These are phyloP conservation scores for Megalops cyprinoides DNA, from an alignment of 2,797 vertebrate species.

Conservation along the genomic window DNA sequence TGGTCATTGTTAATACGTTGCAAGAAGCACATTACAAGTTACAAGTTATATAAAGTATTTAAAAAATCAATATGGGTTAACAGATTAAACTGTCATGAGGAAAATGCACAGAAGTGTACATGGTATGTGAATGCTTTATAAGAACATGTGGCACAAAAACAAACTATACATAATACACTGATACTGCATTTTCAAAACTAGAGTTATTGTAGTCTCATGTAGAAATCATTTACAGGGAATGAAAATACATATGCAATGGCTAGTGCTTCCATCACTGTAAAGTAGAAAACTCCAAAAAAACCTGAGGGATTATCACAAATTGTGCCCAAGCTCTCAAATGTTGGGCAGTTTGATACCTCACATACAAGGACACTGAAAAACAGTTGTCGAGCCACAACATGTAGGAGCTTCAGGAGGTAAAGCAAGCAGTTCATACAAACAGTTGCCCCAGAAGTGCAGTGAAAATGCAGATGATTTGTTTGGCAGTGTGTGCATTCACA, in stretches of 20 bases:
- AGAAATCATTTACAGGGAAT: constrained; percentile 18
- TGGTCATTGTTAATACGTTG: constrained; percentile 54
- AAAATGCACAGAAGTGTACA: constrained; percentile 65
- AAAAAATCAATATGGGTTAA: constrained; percentile 37
- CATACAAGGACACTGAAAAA: background rate
- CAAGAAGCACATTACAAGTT: constrained; percentile 53
- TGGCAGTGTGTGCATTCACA: background rate
- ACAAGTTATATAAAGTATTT: constrained; percentile 42
- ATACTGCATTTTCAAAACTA: constrained; percentile 67
- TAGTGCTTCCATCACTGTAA: constrained; percentile 40
- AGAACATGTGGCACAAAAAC: constrained; percentile 54
- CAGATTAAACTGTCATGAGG: constrained; percentile 58
- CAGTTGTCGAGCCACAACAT: background rate
- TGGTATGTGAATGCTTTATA: constrained; percentile 50
- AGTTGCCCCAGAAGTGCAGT: background rate
- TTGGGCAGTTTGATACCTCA: background rate
- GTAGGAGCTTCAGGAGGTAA: background rate
- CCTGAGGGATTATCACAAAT: background rate
- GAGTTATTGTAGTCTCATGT: constrained; percentile 44
- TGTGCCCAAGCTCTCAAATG: background rate
- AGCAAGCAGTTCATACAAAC: constrained; percentile 1
- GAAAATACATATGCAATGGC: constrained; percentile 26
- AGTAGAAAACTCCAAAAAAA: constrained; percentile 20
- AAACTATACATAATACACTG: constrained; percentile 61
- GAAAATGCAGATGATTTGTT: background rate